phyloP scores from a whole-genome alignment of 2,113 vertebrate genomes.

The Furnarius figulus region DNA sequence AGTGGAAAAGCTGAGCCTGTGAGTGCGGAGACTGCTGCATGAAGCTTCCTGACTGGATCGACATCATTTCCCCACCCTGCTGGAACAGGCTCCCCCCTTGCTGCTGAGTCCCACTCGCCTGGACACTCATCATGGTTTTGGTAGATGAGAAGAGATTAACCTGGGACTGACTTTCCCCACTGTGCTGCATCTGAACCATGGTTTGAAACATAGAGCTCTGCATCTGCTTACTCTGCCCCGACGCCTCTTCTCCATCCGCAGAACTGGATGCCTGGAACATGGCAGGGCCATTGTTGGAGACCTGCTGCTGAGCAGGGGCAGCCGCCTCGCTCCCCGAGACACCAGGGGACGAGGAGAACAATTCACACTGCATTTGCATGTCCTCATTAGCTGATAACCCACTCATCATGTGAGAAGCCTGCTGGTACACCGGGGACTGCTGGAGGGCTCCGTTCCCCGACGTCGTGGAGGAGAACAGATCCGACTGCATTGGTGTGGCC shows the following conservation, averaged over 20 bases:
- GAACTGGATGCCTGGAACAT: conserved; percentile 81
- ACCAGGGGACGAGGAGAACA: conserved; percentile 81
- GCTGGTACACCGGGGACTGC: conserved; percentile 79
- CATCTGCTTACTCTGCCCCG: conserved; percentile 77
- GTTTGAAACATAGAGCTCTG: conserved; percentile 80
- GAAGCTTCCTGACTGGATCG: conserved; percentile 87
- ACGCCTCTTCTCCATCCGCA: conserved; percentile 73
- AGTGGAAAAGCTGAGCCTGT: conserved; percentile 88
- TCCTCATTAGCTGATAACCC: conserved; percentile 72
- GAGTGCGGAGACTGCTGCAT: conserved; percentile 90
- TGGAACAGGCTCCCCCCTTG: conserved; percentile 88
- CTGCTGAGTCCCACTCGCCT: conserved; percentile 76
- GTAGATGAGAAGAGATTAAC: conserved; percentile 84
- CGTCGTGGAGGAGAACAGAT: conserved; percentile 84
- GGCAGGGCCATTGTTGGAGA: conserved; percentile 65
- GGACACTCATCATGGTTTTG: conserved; percentile 78
- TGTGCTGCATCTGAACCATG: conserved; percentile 83
- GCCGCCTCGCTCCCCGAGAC: conserved; percentile 77
- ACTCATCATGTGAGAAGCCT: conserved; percentile 76
- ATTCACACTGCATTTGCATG: conserved; percentile 91
- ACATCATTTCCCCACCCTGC: conserved; percentile 87
- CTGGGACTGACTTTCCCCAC: conserved; percentile 77
- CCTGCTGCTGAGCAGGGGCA: conserved; percentile 79
- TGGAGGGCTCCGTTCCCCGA: conserved; percentile 77
- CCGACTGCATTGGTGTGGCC: conserved; percentile 80